Evolutionary conservation across 2,113 vertebrate genomes (phyloP), one percentile per base, ranked within the genome.

Genomic region (Illadopsis cleaveri): DNA sequence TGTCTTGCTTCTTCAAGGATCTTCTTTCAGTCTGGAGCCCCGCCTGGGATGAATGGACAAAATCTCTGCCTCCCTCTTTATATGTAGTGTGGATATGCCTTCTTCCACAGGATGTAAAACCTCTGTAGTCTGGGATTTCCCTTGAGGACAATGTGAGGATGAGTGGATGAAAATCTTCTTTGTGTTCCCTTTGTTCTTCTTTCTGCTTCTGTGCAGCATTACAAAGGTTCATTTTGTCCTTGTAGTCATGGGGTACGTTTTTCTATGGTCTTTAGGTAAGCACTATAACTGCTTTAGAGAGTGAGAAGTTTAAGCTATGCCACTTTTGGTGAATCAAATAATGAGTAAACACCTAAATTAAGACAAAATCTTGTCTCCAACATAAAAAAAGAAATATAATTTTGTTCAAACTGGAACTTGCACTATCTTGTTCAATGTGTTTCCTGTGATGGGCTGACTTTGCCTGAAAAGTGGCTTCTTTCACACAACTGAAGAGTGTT

Each of bases 31-130:
- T 40, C 18, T 28, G 24, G 40, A 83, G 11, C 14, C 16, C 19
- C 47, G 9, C 6, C 12, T 60, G 38, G 4, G 11, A 58, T 2
- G 0, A 71, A 54, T 6, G 16, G 14, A 81, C 18, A 58, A 62
- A 81, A 68, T 23, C 12, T 75, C 50, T 91, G 9, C 24, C 19
- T 85, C 7, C 5, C 13, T 68, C 24, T 72, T 69, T 58, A 33
- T 0, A 1, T 33, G 6, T 7, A 24, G 11, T 53, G 33, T 56
- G 7, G 19, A 56, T 24, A 3, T 18, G 3, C 4, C 33, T 20
- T 79, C 66, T 76, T 31, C 22, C 1, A 3, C 35, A 69, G 13
- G 4, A 15, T 17, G 20, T 25, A 30, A 70, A 76, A 18, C 33
- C 28, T 79, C 56, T 62, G 15, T 38, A 76, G 11, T 44, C 40